Percentiles rank a stretch among this genome's conserved stretches.
phyloP scores from a whole-genome alignment of 2,888 invertebrate species.

The Hyposoter didymator region DNA sequence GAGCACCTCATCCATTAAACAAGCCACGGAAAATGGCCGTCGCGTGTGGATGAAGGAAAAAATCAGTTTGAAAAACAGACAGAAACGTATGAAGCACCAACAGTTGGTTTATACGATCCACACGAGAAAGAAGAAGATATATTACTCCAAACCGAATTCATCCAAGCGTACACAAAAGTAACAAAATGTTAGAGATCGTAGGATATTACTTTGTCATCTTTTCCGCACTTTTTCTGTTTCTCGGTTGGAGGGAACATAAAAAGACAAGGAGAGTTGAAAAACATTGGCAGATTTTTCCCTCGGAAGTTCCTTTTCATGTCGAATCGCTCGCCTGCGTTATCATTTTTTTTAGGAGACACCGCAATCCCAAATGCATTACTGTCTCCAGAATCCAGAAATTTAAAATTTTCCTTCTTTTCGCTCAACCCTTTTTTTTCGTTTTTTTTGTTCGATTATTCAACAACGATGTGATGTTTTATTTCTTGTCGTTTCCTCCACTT shows the following conservation, averaged over 20 bases:
- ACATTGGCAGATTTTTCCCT: neutral
- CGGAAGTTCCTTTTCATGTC: neutral
- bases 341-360: conserved; percentile 43
- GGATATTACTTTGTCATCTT: conserved; percentile 39
- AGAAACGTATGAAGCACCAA: neutral
- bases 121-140: neutral
- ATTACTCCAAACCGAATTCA: neutral
- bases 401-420: conserved; percentile 15
- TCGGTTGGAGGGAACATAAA: neutral
- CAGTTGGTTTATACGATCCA: conserved; percentile 1
- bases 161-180: neutral
- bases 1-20: neutral
- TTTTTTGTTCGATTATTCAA: neutral
- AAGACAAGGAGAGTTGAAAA: neutral
- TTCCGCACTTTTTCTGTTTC: neutral
- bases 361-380: conserved; percentile 48
- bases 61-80: neutral
- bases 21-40: neutral
- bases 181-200: conserved; percentile 5
- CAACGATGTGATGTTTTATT: neutral
- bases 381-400: conserved; percentile 24
- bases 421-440: neutral
- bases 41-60: neutral
- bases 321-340: neutral
- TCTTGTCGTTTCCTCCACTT: too few relatives aligned